These are phyloP conservation scores for Dermochelys coriacea DNA, from an alignment of 2,797 vertebrate species.

Conservation along the genomic window DNA sequence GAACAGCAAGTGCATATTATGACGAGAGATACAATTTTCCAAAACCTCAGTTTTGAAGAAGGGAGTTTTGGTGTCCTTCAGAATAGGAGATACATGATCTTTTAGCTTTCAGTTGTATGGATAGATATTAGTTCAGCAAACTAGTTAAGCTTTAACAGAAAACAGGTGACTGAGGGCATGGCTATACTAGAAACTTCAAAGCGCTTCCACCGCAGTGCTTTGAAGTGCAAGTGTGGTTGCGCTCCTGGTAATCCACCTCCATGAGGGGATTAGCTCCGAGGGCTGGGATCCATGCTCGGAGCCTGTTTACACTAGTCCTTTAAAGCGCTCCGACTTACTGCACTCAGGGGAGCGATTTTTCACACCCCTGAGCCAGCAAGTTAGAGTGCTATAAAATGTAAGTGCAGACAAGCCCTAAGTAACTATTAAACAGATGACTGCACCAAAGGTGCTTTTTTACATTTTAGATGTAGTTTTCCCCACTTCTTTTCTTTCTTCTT, in stretches of 20 bases:
- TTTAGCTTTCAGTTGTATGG: slow-evolving; percentile 57
- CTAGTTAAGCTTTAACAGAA: slow-evolving; percentile 70
- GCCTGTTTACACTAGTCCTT: no score
- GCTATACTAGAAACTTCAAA: no score
- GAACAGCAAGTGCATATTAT: background rate
- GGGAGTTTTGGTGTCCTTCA: background rate
- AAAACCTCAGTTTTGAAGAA: background rate
- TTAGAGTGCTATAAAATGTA: no score
- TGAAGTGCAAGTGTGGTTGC: no score
- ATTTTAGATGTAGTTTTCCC: slow-evolving; percentile 39
- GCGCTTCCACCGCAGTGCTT: no score
- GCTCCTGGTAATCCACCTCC: no score
- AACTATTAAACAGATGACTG: slow-evolving; percentile 62
- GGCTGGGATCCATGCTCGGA: no score
- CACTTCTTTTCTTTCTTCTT: background rate
- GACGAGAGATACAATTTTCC: background rate
- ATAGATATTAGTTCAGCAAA: slow-evolving; percentile 51
- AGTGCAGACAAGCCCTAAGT: background rate
- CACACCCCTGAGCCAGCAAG: no score
- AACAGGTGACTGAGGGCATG: slow-evolving; percentile 40
- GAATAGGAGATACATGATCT: slow-evolving; percentile 32
- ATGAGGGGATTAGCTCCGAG: no score
- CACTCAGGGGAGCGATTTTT: no score
- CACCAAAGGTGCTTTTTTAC: slow-evolving; percentile 53
- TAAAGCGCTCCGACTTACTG: no score